A percentile compares a stretch with the other conserved stretches of the same genome.
Conservation (phyloP, 1,140 invertebrate genomes). For the Caenorhabditis inopinata region DNA sequence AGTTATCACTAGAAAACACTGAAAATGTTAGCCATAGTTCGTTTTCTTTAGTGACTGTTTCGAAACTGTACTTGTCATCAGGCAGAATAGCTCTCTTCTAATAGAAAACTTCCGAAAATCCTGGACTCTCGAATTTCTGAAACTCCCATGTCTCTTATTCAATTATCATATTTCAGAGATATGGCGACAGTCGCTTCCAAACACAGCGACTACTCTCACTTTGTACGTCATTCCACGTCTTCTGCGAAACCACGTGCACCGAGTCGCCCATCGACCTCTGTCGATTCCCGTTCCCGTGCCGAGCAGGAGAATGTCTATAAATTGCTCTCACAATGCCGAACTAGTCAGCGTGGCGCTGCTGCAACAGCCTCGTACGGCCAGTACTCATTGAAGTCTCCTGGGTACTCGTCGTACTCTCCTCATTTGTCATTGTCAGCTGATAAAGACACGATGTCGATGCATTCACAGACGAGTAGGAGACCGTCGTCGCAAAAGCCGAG, state of each 20-base stretch:
- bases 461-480: slow-evolving; percentile 21
- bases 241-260: slow-evolving; percentile 8
- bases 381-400: not conserved
- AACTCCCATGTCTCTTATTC: not conserved
- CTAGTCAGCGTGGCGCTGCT: slow-evolving; percentile 46
- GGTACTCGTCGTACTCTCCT: slow-evolving; percentile 6
- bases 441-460: slow-evolving; percentile 20
- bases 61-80: no score
- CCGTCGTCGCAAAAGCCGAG: not conserved
- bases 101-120: no score
- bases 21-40: no score
- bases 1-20: no score
- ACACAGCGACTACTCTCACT: slow-evolving; percentile 16
- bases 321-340: slow-evolving; percentile 44
- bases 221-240: not conserved
- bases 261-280: slow-evolving; percentile 16
- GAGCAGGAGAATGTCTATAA: slow-evolving; percentile 51
- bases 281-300: slow-evolving; percentile 35
- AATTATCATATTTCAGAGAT: not conserved
- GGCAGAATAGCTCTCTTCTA: no score
- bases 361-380: slow-evolving; percentile 11
- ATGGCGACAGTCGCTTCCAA: slow-evolving; percentile 21
- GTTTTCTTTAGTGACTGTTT: no score
- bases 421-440: slow-evolving; percentile 6
- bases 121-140: no score